A percentile compares a stretch with the other conserved stretches of the same genome.
Evolutionary conservation across 2,888 invertebrate species (phyloP).

Genomic region (Phyllotreta striolata): DNA sequence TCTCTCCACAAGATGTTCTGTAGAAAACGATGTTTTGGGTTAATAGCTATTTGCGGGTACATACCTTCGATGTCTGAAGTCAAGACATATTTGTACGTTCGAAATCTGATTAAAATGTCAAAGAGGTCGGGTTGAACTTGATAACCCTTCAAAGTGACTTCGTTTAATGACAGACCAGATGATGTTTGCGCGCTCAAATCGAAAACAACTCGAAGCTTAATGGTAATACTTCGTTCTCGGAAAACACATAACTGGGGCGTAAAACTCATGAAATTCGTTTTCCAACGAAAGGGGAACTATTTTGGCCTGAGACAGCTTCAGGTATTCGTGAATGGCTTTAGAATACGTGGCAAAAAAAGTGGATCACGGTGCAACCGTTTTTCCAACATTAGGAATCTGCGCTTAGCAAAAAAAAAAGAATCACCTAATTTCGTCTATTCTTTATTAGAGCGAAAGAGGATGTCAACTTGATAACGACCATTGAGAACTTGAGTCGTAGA

Average conservation of each 20-base stretch:
- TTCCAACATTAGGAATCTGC: slow-evolving; percentile 30
- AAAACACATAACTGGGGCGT: slow-evolving; percentile 31
- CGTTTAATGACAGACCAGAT: slow-evolving; percentile 32
- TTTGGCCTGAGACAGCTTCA: slow-evolving; percentile 19
- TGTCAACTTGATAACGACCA: slow-evolving; percentile 24
- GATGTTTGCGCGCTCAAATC: slow-evolving; percentile 31
- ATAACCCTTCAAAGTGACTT: slow-evolving; percentile 32
- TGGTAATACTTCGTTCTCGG: slow-evolving; percentile 24
- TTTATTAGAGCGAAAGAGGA: slow-evolving; percentile 20
- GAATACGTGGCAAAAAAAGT: slow-evolving; percentile 17
- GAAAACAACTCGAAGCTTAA: slow-evolving; percentile 35
- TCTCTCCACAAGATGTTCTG: slow-evolving; percentile 18
- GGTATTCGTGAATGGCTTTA: slow-evolving; percentile 34
- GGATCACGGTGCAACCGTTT: slow-evolving; percentile 23
- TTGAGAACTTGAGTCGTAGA: slow-evolving; percentile 11
- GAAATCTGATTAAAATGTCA: slow-evolving; percentile 31
- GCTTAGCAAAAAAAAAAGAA: slow-evolving; percentile 26
- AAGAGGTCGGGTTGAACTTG: slow-evolving; percentile 34
- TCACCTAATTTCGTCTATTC: slow-evolving; percentile 30
- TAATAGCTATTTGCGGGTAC: neutral
- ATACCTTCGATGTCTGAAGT: too few relatives aligned
- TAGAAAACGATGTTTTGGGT: slow-evolving; percentile 6
- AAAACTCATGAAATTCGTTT: slow-evolving; percentile 21
- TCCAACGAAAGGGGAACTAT: slow-evolving; percentile 11
- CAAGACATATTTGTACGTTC: too few relatives aligned